Conservation (phyloP, 2,797 vertebrate species). For the Cynopterus sphinx region DNA sequence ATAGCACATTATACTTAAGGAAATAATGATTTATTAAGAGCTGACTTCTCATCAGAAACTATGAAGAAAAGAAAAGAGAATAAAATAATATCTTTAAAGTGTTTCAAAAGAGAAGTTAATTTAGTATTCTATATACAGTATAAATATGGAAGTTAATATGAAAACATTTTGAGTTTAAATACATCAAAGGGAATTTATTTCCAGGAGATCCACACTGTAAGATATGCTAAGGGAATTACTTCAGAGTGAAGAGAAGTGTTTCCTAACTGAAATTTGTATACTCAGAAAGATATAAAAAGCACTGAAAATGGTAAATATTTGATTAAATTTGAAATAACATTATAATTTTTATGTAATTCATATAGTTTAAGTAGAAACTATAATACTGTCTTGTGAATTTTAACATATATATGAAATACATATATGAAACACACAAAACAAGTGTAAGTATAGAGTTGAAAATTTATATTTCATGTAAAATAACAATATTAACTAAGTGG, state of each 20-base stretch:
- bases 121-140: neutral
- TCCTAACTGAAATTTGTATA: neutral
- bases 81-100: neutral
- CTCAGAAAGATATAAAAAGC: neutral
- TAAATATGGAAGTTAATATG: neutral
- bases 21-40: neutral
- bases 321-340: neutral
- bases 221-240: neutral
- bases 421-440: neutral
- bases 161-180: neutral
- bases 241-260: neutral
- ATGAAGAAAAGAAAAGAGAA: neutral
- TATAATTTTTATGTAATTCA: neutral
- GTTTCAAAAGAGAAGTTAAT: neutral
- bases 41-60: neutral
- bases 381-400: neutral
- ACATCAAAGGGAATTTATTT: neutral
- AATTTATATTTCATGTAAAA: neutral
- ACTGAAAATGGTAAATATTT: neutral
- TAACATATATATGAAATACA: neutral
- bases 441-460: neutral
- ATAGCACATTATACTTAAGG: neutral
- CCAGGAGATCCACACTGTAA: neutral
- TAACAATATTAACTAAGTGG: neutral
- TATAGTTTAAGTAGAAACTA: neutral